These are phyloP conservation scores for Drosophila tripunctata DNA, from an alignment of 2,888 invertebrate species.

Conservation along the genomic window DNA sequence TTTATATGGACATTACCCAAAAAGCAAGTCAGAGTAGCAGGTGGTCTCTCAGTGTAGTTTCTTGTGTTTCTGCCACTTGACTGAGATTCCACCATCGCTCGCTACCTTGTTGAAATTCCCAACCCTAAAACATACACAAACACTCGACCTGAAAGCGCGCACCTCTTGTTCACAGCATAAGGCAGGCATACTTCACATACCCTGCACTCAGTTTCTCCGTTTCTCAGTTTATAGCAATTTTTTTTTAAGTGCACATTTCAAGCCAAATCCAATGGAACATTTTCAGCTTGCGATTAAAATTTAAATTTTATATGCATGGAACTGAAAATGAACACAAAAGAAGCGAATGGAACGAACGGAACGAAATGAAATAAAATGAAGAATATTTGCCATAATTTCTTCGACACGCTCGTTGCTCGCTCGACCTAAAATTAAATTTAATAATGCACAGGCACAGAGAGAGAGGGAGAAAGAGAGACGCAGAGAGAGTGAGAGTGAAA, in stretches of 20 bases:
- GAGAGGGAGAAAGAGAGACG: background rate
- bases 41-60: background rate
- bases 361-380: conserved; percentile 28
- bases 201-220: background rate
- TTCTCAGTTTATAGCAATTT: background rate
- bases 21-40: background rate
- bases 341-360: conserved; percentile 3
- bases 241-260: conserved; percentile 24
- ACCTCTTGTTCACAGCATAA: background rate
- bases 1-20: background rate
- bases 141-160: conserved; percentile 11
- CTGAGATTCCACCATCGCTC: background rate
- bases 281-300: conserved; percentile 63
- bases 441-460: conserved; percentile 59
- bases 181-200: conserved; percentile 4
- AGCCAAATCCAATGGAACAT: conserved; percentile 45
- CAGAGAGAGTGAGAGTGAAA: conserved; percentile 6
- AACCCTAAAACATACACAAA: background rate
- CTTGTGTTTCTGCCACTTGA: conserved; percentile 13
- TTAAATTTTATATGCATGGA: conserved; percentile 61
- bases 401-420: conserved; percentile 25
- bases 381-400: conserved; percentile 71
- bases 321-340: conserved; percentile 7
- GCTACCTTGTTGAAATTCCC: background rate
- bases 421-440: conserved; percentile 70